Evolutionary conservation across 2,888 invertebrate species (phyloP).

Genomic region (Macrophya annulata): DNA sequence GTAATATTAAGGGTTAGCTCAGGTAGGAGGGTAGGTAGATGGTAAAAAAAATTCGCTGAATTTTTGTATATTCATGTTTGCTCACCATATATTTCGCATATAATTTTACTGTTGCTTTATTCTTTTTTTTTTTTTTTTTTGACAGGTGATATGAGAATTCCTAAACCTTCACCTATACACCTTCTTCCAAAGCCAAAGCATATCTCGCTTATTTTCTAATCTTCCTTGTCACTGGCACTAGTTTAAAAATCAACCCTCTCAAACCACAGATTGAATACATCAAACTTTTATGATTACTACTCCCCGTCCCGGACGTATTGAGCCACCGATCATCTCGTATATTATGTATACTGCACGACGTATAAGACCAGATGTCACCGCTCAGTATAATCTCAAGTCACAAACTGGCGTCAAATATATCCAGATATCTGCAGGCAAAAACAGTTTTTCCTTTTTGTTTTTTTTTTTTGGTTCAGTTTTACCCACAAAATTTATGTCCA

Average conservation of each 20-base stretch:
- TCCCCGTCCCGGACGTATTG: not conserved
- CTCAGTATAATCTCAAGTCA: slow-evolving; percentile 18
- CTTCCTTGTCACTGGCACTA: not conserved
- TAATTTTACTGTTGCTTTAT: too few species aligned
- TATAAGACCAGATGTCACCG: slow-evolving; percentile 33
- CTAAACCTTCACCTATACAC: not conserved
- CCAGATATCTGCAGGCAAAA: not conserved
- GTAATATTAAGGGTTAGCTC: slow-evolving; percentile 9
- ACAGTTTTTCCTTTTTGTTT: not conserved
- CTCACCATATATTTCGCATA: not conserved
- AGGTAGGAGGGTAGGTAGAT: not conserved
- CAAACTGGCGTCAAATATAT: slow-evolving; percentile 20
- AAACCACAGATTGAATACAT: slow-evolving; percentile 32
- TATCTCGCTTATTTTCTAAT: not conserved
- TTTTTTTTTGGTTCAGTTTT: not conserved
- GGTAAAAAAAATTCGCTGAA: not conserved
- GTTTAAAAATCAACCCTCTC: not conserved
- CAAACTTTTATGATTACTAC: slow-evolving; percentile 48
- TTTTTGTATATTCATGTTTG: slow-evolving; percentile 9
- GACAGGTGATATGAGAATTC: not conserved
- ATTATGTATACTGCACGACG: slow-evolving; percentile 24
- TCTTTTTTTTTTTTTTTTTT: not conserved
- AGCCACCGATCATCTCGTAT: slow-evolving; percentile 36
- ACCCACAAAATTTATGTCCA: not conserved
- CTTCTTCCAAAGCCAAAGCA: not conserved